Evolutionary conservation across 2,113 vertebrate species (phyloP).

Genomic region (Hippocampus mohnikei): DNA sequence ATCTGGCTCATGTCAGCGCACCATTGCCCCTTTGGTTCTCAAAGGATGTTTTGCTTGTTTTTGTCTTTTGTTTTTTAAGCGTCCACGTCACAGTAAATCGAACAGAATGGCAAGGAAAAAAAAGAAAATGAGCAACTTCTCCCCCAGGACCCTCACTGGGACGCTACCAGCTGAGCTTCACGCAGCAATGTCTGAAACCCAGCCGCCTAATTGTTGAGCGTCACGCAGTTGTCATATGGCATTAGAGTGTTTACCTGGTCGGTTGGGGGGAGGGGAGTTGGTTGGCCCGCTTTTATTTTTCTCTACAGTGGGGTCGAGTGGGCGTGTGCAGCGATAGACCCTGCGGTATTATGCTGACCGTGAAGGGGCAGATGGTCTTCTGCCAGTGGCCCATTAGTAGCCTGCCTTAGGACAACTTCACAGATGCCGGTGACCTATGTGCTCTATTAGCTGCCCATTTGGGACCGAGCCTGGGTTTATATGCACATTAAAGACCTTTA

Average conservation of each 20-base stretch:
- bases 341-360: conserved; percentile 24
- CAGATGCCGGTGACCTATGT: conserved; percentile 29
- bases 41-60: conserved; percentile 16
- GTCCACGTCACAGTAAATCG: conserved; percentile 13
- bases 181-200: conserved; percentile 33
- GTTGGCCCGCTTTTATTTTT: conserved; percentile 62
- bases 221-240: conserved; percentile 61
- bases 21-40: conserved; percentile 4
- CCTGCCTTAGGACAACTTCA: conserved; percentile 49
- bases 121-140: conserved; percentile 40
- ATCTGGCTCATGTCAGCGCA: too few relatives aligned
- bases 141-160: conserved; percentile 19
- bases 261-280: neutral
- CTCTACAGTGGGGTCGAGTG: conserved; percentile 67
- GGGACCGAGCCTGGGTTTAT: conserved; percentile 1
- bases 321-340: conserved; percentile 46
- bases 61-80: conserved; percentile 21
- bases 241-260: conserved; percentile 62
- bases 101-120: conserved; percentile 51
- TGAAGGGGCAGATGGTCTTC: conserved; percentile 47
- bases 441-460: conserved; percentile 19
- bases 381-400: conserved; percentile 41
- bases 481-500: conserved; percentile 25
- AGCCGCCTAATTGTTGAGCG: conserved; percentile 35
- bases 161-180: conserved; percentile 24